Base-by-base conservation (phyloP, 1,140 invertebrate species). In the Drosophila chauvacae region DNA sequence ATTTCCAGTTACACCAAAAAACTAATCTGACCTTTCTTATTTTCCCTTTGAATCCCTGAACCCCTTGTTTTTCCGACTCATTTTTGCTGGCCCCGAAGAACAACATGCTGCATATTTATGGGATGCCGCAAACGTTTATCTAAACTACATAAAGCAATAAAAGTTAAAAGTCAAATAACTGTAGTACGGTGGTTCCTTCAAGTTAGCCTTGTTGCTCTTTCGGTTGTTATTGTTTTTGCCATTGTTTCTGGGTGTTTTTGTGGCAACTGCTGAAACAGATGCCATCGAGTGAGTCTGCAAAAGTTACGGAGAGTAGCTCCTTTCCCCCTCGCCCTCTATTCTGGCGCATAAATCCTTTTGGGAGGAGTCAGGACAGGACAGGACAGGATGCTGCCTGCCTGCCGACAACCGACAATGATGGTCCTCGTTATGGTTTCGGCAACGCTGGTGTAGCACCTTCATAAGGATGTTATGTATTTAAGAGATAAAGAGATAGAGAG, bases 91-190 rank as follows among this genome's bases (percentile, higher is more conserved):
- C 51, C 61, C 45, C 50, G 2, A 26, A 39, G 48, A 39, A 55
- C 33, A 57, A 56, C 42, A 66, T 77, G 80, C 76, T 77, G 72
- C 85, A 87, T 88, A 88, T 88, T 88, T 88, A 88, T 84, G 84
- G 84, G 73, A 90, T 90, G 84, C 84, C 84, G 87, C 84, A 90
- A 88, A 88, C 84, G 84, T 88, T 88, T 88, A 88, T 88, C 84
- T 88, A 84, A 88, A 88, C 84, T 84, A 88, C 84, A 88, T 88
- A 88, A 88, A 88, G 84, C 84, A 88, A 88, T 88, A 88, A 88
- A 88, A 88, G 84, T 88, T 88, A 90, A 88, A 88, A 88, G 84
- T 88, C 84, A 88, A 88, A 88, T 87, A 87, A 87, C 84, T 84
- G 85, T 71, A 88, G 35, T 42, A 59, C 39, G 64, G 23, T 61